phyloP scores from a whole-genome alignment of 2,113 vertebrate genomes.

The Microtus ochrogaster region DNA sequence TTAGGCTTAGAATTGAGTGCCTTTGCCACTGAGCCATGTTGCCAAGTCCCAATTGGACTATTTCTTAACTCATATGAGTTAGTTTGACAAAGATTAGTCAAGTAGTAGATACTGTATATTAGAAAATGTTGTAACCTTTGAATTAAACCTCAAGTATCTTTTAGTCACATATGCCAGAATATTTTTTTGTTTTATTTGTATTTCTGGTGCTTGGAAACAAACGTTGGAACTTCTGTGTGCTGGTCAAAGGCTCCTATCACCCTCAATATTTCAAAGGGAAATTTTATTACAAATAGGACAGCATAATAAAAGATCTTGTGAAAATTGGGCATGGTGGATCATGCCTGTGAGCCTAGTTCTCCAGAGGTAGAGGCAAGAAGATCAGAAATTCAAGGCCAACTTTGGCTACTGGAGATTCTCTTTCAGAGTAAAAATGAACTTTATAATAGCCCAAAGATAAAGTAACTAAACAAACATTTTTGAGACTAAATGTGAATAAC shows the following conservation, averaged over 20 bases:
- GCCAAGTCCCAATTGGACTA: background rate
- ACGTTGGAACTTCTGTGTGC: background rate
- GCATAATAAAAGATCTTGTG: background rate
- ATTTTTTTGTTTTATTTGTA: background rate
- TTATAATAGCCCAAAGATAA: background rate
- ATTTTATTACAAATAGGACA: slow-evolving; percentile 23
- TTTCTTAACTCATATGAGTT: slow-evolving; percentile 30
- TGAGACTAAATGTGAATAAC: background rate
- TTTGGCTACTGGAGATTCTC: no score
- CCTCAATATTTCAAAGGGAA: slow-evolving; percentile 6
- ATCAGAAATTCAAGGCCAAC: background rate
- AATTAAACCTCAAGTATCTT: slow-evolving; percentile 22
- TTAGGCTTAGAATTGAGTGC: background rate
- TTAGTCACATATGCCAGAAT: background rate
- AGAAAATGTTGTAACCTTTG: slow-evolving; percentile 20
- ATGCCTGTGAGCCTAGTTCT: background rate
- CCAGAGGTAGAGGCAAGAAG: background rate
- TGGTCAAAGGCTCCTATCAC: background rate
- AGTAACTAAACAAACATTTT: background rate
- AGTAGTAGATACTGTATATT: slow-evolving; percentile 8
- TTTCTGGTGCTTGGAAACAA: background rate
- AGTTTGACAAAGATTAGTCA: background rate
- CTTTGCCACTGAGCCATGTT: background rate
- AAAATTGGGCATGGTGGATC: background rate
- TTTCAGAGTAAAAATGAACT: slow-evolving; percentile 2